Evolutionary conservation across 2,113 vertebrate species (phyloP), one percentile per base, ranked within the genome.

Genomic region (Sander lucioperca): DNA sequence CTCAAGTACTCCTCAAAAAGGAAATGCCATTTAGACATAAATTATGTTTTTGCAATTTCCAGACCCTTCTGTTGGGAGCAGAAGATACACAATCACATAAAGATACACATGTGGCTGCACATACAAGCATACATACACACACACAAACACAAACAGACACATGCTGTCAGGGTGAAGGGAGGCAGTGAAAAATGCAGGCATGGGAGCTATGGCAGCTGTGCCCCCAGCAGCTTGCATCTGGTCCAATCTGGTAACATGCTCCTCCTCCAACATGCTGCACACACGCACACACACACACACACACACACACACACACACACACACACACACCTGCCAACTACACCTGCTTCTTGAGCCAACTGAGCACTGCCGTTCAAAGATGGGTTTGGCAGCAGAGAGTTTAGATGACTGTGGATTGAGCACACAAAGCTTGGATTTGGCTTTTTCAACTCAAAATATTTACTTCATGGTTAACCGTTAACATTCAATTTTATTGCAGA

Each of bases 201-300:
- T 95, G 90, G 92, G 89, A 95, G 90, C 93, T 91, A 86, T 25
- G 64, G 89, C 96, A 97, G 96, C 96, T 97, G 96, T 92, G 90
- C 94, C 92, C 95, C 95, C 94, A 95, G 95, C 96, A 95, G 95
- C 96, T 94, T 94, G 91, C 96, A 97, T 96, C 96, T 97, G 96
- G 96, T 93, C 90, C 93, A 91, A 95, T 95, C 96, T 96, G 96
- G 96, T 96, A 97, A 95, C 94, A 92, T 78, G 89, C 85, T 90
- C 83, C 88, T 88, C 39, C 39, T 43, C 39, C 10, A 43, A 3
- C 39, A 43, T 43, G 39, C 39, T 43, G 39, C 72, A 59, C 62
- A 79, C 75, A 64, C 67, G 74, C 75, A 61, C 45, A 67, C 72
- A 45, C 53, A 54, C 27, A 69, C 51, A 64, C 51, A 64, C 50